Percentiles rank a stretch among this genome's conserved stretches.
Conservation (phyloP, 2,113 vertebrate genomes). For the Polyodon spathula region DNA sequence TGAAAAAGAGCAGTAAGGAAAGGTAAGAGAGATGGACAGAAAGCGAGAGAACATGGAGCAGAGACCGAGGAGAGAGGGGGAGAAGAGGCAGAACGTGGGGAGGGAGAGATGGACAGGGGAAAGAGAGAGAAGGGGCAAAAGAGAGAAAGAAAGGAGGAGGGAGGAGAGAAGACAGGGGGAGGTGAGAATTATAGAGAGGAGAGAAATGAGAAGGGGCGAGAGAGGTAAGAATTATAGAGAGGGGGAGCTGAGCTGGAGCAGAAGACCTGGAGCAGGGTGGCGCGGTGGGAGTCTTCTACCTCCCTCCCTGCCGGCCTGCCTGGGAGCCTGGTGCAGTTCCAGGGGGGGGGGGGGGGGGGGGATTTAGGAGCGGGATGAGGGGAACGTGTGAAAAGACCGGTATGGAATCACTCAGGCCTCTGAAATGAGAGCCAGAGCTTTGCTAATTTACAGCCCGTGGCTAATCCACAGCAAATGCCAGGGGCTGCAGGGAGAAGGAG, state of each 20-base stretch:
- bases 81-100: too few relatives aligned
- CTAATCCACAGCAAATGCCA: conserved; percentile 68
- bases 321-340: not conserved
- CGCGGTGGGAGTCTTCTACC: too few relatives aligned
- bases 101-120: too few relatives aligned
- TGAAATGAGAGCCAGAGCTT: conserved; percentile 27
- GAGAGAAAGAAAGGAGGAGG: too few relatives aligned
- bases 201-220: conserved; percentile 15
- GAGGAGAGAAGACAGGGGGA: not conserved
- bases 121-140: too few relatives aligned
- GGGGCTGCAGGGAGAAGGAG: conserved; percentile 29
- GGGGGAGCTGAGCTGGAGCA: not conserved
- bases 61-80: not conserved
- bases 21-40: conserved; percentile 13
- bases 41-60: not conserved
- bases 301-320: too few relatives aligned
- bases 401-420: conserved; percentile 50
- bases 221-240: conserved; percentile 29
- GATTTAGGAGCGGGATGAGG: not conserved
- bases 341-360: too few relatives aligned
- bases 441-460: conserved; percentile 60
- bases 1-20: conserved; percentile 15
- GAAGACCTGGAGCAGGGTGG: not conserved
- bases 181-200: conserved; percentile 16
- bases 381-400: conserved; percentile 45